phyloP scores from a whole-genome alignment of 2,888 invertebrate genomes.

The Exocentrus adspersus region DNA sequence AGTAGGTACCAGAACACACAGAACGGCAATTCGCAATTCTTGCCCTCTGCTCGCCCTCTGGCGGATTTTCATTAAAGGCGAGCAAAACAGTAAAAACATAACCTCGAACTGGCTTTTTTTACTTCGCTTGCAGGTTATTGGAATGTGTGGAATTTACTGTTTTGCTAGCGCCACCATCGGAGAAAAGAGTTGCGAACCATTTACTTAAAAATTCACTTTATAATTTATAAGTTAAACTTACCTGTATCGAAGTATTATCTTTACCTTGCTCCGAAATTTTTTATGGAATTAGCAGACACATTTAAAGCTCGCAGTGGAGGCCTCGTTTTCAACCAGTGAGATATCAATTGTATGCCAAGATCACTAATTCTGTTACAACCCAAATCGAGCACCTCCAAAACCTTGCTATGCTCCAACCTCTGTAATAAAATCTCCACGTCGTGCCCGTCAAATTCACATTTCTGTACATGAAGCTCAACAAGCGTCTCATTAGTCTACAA shows the following conservation, averaged over 20 bases:
- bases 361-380: slow-evolving; percentile 71
- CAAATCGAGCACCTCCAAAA: slow-evolving; percentile 69
- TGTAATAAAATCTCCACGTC: slow-evolving; percentile 68
- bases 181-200: too few species aligned
- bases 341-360: slow-evolving; percentile 67
- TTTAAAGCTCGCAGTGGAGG: slow-evolving; percentile 67
- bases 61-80: too few species aligned
- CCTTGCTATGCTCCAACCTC: slow-evolving; percentile 66
- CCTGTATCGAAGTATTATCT: not conserved
- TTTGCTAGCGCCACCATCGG: too few species aligned
- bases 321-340: slow-evolving; percentile 65
- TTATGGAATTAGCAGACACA: slow-evolving; percentile 69
- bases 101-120: too few species aligned
- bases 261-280: slow-evolving; percentile 67
- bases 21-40: too few species aligned
- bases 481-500: slow-evolving; percentile 62
- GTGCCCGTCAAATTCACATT: slow-evolving; percentile 70
- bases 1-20: too few species aligned
- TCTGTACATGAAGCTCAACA: slow-evolving; percentile 69
- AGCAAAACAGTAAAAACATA: too few species aligned
- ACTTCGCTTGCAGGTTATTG: too few species aligned
- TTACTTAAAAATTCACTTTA: not conserved
- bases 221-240: not conserved
- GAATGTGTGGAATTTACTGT: too few species aligned
- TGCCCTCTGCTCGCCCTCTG: too few species aligned